Percentiles rank a stretch among this genome's conserved stretches.
phyloP scores from a whole-genome alignment of 1,140 invertebrate genomes.

The Chelonus insularis region DNA sequence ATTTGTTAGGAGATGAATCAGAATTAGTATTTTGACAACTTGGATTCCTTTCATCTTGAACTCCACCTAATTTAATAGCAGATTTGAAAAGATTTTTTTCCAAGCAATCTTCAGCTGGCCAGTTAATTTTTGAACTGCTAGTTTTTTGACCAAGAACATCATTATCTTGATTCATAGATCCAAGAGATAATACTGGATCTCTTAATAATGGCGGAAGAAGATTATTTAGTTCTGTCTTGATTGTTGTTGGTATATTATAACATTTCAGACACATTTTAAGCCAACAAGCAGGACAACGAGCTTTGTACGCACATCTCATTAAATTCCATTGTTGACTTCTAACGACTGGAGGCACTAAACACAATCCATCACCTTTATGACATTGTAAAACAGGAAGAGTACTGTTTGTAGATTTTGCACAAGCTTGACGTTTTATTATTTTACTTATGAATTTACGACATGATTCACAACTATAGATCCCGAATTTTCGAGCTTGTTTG shows the following conservation, averaged over 20 bases:
- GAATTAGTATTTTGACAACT: conserved; percentile 43
- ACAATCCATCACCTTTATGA: conserved; percentile 71
- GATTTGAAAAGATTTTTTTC: conserved; percentile 56
- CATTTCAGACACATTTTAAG: conserved; percentile 79
- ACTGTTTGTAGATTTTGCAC: conserved; percentile 60
- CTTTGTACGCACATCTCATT: conserved; percentile 69
- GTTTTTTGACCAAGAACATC: conserved; percentile 45
- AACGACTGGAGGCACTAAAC: conserved; percentile 71
- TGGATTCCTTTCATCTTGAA: conserved; percentile 45
- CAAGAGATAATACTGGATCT: conserved; percentile 43
- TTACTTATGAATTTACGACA: conserved; percentile 85
- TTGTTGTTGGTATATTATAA: conserved; percentile 72
- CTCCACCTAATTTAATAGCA: conserved; percentile 52
- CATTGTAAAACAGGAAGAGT: conserved; percentile 65
- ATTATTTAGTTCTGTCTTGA: conserved; percentile 66
- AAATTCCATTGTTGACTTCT: conserved; percentile 74
- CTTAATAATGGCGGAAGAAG: conserved; percentile 64
- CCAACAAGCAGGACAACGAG: conserved; percentile 84
- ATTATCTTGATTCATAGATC: conserved; percentile 41
- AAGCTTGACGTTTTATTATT: conserved; percentile 70
- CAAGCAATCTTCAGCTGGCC: conserved; percentile 51
- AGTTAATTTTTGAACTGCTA: conserved; percentile 44
- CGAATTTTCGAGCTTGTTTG: conserved; percentile 78
- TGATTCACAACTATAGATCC: conserved; percentile 81
- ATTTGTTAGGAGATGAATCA: too few relatives aligned